Evolutionary conservation across 2,797 vertebrate genomes (phyloP), one percentile per base, ranked within the genome.

Genomic region (Australoheros facetus): DNA sequence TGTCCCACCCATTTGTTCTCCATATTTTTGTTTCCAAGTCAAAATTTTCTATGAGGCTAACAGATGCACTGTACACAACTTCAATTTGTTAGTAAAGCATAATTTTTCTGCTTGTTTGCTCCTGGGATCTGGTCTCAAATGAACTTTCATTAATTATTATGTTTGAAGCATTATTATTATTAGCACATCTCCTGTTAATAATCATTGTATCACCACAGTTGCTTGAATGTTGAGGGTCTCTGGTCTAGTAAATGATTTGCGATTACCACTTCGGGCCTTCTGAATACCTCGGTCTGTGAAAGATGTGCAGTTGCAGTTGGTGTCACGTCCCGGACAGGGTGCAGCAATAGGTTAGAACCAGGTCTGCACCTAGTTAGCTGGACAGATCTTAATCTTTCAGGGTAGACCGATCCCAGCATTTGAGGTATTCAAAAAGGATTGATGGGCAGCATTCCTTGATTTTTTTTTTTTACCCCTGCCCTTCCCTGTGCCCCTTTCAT

Each of bases 361-460:
- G 85, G 92, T 94, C 94, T 96, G 95, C 92, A 93, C 88, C 88
- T 94, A 85, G 93, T 95, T 95, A 95, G 81, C 76, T 58, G 64
- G 57, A 58, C 82, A 91, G 89, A 95, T 95, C 92, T 91, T 92
- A 93, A 95, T 95, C 94, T 91, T 87, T 69, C 64, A 72, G 78
- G 74, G 80, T 53, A 72, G 87, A 85, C 84, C 56, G 71, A 83
- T 60, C 39, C 19, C 84, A 86, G 90, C 91, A 93, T 94, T 92
- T 93, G 92, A 73, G 87, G 89, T 89, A 93, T 95, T 94, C 90
- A 80, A 56, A 87, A 73, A 91, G 79, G 93, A 95, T 93, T 93
- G 94, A 96, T 96, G 92, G 84, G 92, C 91, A 90, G 93, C 94
- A 94, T 94, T 95, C 93, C 94, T 91, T 88, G 87, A 90, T 84